phyloP scores from a whole-genome alignment of 2,797 vertebrate species.

The Lycodopsis pacificus region DNA sequence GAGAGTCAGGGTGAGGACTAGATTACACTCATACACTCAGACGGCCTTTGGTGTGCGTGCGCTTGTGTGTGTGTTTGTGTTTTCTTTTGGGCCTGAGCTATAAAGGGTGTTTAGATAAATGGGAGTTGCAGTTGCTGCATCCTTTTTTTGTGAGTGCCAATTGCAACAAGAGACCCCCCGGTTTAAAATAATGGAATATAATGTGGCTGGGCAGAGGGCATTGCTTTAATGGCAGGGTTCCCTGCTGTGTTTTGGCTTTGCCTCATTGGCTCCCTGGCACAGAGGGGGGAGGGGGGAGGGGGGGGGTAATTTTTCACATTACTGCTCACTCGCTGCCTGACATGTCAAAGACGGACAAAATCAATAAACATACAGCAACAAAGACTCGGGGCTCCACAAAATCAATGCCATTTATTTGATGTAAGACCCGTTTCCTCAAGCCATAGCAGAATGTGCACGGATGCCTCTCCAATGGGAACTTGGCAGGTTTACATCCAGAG shows the following conservation, averaged over 20 bases:
- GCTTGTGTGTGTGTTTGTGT: constrained; percentile 50
- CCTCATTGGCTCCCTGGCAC: constrained; percentile 54
- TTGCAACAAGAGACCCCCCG: constrained; percentile 39
- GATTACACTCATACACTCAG: constrained; percentile 68
- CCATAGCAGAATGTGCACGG: constrained; percentile 26
- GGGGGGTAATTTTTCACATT: constrained; percentile 75
- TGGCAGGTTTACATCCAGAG: constrained; percentile 40
- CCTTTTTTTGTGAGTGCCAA: constrained; percentile 35
- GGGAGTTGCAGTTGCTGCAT: constrained; percentile 24
- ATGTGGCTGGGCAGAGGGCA: constrained; percentile 48
- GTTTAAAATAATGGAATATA: constrained; percentile 61
- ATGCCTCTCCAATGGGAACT: constrained; percentile 14
- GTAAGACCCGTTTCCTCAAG: constrained; percentile 63
- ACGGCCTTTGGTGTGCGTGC: constrained; percentile 33
- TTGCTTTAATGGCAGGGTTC: constrained; percentile 45
- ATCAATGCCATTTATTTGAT: constrained; percentile 77
- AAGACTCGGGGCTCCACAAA: constrained; percentile 60
- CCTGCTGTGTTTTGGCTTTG: constrained; percentile 53
- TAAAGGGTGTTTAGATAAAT: constrained; percentile 50
- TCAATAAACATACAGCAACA: constrained; percentile 74
- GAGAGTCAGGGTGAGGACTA: constrained; percentile 72
- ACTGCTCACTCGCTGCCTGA: constrained; percentile 65
- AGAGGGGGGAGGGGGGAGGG: constrained; percentile 47
- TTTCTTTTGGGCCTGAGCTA: constrained; percentile 35
- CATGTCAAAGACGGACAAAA: constrained; percentile 74